phyloP scores from a whole-genome alignment of 2,888 invertebrate genomes.

The Nomada fucata region DNA sequence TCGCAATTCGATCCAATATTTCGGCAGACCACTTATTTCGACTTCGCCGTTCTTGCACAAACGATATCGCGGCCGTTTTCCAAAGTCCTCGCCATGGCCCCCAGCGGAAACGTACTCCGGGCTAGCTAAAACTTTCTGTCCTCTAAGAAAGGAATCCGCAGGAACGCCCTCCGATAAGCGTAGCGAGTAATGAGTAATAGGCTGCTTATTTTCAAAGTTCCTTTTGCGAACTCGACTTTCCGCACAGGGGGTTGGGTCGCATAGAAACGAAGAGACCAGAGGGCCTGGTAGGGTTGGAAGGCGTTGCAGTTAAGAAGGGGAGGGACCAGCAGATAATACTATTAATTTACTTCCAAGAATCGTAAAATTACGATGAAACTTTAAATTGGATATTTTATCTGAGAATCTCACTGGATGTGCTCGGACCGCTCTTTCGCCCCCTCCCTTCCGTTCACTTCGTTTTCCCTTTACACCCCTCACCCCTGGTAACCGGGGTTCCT shows the following conservation, averaged over 20 bases:
- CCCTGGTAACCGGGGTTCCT: conserved; percentile 2
- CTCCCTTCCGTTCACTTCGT: conserved; percentile 44
- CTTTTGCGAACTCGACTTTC: conserved; percentile 50
- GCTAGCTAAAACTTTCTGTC: conserved; percentile 42
- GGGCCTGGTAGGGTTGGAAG: neutral
- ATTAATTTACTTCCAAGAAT: conserved; percentile 83
- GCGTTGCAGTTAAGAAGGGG: conserved; percentile 27
- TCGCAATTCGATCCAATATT: too few species aligned
- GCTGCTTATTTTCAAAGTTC: conserved; percentile 80
- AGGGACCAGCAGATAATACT: conserved; percentile 78
- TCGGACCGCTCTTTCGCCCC: conserved; percentile 41
- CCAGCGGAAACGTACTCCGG: conserved; percentile 21
- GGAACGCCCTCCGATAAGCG: conserved; percentile 68
- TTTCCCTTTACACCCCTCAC: conserved; percentile 19
- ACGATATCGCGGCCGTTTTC: neutral
- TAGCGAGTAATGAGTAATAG: conserved; percentile 79
- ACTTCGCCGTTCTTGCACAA: neutral
- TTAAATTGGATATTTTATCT: conserved; percentile 82
- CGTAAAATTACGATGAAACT: conserved; percentile 83
- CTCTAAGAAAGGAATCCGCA: conserved; percentile 43
- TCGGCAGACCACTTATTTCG: too few species aligned
- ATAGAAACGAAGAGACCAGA: conserved; percentile 37
- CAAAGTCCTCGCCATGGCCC: conserved; percentile 21
- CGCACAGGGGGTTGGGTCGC: conserved; percentile 16
- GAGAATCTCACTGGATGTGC: conserved; percentile 71